These are phyloP conservation scores for Apodemus sylvaticus DNA, from an alignment of 2,113 vertebrate species.

Conservation along the genomic window DNA sequence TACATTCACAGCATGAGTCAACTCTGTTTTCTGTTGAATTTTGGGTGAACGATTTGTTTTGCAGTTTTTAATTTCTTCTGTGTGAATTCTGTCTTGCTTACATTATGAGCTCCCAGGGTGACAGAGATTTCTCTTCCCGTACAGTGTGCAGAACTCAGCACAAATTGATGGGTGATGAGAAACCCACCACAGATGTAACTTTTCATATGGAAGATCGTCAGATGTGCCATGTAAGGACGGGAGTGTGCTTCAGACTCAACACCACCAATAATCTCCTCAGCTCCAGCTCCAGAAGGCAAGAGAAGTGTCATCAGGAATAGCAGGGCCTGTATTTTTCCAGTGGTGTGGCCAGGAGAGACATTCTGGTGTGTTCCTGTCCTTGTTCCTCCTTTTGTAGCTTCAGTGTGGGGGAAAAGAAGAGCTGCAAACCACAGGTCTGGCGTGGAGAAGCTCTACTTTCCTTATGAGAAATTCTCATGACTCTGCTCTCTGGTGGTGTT, in stretches of 20 bases:
- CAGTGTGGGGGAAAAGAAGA: no score
- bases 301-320: no score
- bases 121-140: background rate
- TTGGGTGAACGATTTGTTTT: slow-evolving; percentile 27
- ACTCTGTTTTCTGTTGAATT: background rate
- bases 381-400: no score
- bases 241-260: no score
- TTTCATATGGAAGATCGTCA: background rate
- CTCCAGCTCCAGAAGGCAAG: no score
- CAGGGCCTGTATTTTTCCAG: no score
- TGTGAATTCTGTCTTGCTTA: slow-evolving; percentile 15
- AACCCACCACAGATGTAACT: background rate
- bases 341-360: no score
- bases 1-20: background rate
- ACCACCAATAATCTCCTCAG: slow-evolving; percentile 51
- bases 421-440: no score
- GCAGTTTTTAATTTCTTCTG: slow-evolving; percentile 23
- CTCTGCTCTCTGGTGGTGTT: no score
- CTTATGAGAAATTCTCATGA: no score
- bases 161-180: slow-evolving; percentile 51
- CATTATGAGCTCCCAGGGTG: slow-evolving; percentile 49
- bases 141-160: background rate
- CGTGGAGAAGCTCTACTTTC: no score
- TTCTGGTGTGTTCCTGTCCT: no score
- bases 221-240: slow-evolving; percentile 59